A percentile compares a stretch with the other conserved stretches of the same genome.
Conservation (phyloP, 2,113 vertebrate genomes). For the Callipepla californica region DNA sequence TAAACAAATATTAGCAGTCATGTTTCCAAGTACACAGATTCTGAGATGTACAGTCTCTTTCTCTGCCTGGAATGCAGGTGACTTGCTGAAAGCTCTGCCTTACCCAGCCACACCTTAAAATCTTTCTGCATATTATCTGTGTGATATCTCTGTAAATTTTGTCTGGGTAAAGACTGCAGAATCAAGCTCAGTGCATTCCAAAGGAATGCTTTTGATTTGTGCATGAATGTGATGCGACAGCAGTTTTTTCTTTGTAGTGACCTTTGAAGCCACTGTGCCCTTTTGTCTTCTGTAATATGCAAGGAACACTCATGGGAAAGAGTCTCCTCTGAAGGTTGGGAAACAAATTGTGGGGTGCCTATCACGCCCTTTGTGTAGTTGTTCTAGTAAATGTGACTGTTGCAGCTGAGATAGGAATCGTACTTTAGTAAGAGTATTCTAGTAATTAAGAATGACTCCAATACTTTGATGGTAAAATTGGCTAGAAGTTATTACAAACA, state of each 20-base stretch:
- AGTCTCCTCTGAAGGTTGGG: neutral
- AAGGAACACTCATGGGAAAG: neutral
- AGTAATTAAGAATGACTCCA: slow-evolving; percentile 22
- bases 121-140: neutral
- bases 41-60: neutral
- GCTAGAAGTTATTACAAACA: neutral
- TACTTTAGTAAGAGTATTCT: neutral
- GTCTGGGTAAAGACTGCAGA: slow-evolving; percentile 33
- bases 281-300: neutral
- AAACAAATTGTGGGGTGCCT: slow-evolving; percentile 18
- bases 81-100: slow-evolving; percentile 10
- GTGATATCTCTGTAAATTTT: slow-evolving; percentile 28
- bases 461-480: neutral
- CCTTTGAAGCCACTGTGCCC: neutral
- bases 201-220: slow-evolving; percentile 13
- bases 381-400: neutral
- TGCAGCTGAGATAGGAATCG: slow-evolving; percentile 21
- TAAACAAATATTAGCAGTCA: neutral
- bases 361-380: neutral
- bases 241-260: neutral
- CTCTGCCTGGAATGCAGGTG: neutral
- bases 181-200: neutral
- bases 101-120: neutral
- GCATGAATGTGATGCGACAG: neutral
- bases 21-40: neutral